These are phyloP conservation scores for Hafferia zeledoni DNA, from an alignment of 2,797 vertebrate genomes.

Conservation along the genomic window DNA sequence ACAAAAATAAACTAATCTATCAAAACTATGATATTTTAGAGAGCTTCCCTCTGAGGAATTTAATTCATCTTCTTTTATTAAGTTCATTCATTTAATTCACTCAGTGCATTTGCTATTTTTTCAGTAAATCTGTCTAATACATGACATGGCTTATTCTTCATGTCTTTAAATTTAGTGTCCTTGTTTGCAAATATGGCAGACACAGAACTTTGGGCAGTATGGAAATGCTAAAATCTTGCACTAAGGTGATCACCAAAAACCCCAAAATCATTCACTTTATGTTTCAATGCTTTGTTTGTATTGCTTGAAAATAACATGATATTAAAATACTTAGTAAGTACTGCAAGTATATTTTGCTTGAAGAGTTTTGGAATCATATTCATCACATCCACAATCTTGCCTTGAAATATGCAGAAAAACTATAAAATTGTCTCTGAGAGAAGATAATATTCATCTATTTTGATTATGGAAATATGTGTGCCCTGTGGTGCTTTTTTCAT, in stretches of 20 bases:
- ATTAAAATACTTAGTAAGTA: neutral
- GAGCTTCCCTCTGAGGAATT: neutral
- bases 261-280: neutral
- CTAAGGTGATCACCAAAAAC: neutral
- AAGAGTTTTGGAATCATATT: neutral
- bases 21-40: neutral
- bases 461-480: neutral
- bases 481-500: neutral
- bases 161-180: neutral
- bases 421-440: neutral
- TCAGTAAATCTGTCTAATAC: neutral
- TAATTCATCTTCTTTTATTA: neutral
- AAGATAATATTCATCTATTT: neutral
- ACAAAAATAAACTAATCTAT: neutral
- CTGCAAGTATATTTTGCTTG: neutral
- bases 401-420: neutral
- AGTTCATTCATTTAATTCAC: neutral
- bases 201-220: neutral
- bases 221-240: neutral
- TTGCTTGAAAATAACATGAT: neutral
- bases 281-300: neutral
- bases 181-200: neutral
- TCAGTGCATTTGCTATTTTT: neutral
- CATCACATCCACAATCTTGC: neutral
- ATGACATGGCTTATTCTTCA: neutral